Conservation (phyloP, 2,797 vertebrate genomes). For the Lithobates pipiens region DNA sequence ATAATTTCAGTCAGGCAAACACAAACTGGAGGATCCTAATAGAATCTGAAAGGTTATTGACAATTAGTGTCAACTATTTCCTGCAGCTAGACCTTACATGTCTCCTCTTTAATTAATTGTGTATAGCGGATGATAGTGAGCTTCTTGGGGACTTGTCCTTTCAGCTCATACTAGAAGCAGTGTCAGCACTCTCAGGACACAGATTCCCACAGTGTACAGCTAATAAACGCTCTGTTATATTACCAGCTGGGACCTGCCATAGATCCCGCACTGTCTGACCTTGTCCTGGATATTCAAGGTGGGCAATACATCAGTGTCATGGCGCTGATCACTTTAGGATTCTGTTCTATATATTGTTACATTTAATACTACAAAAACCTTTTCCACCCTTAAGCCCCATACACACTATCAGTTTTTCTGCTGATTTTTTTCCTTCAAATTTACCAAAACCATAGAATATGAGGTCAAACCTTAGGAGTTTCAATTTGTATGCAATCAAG, state of each 20-base stretch:
- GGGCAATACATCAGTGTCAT: no score
- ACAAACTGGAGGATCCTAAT: constrained; percentile 15
- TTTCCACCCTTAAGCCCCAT: no score
- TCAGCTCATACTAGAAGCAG: constrained; percentile 21
- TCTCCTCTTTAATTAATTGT: constrained; percentile 37
- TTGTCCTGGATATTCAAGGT: background rate
- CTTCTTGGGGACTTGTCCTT: background rate
- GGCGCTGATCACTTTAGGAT: background rate
- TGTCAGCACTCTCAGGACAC: constrained; percentile 10
- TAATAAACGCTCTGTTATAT: background rate
- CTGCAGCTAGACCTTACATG: background rate
- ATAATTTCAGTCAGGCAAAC: background rate
- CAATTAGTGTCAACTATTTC: constrained; percentile 13
- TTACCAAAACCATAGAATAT: no score
- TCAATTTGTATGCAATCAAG: no score
- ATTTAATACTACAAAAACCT: no score
- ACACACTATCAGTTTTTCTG: no score
- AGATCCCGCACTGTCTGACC: background rate
- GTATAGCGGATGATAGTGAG: background rate
- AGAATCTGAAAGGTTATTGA: constrained; percentile 20
- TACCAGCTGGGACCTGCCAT: constrained; percentile 30
- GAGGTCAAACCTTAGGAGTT: no score
- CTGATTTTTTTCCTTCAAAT: no score
- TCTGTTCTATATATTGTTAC: no score
- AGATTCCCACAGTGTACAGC: constrained; percentile 4